Percentiles rank a stretch among this genome's conserved stretches.
Evolutionary conservation across 2,888 invertebrate species (phyloP).

Genomic region (Scelioninae gen. 2): DNA sequence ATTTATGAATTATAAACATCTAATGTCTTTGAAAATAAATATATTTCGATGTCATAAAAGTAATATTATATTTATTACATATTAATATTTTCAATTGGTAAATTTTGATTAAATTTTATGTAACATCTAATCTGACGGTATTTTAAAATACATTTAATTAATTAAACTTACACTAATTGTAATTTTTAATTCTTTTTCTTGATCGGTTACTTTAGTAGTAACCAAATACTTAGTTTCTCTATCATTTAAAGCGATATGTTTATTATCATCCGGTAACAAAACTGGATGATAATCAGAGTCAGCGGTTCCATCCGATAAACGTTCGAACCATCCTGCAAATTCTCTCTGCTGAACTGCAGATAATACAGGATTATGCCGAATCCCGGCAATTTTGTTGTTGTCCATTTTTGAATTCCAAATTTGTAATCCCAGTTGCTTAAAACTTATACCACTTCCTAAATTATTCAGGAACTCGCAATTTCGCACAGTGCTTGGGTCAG

Average conservation of each 20-base stretch:
- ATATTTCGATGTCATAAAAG: neutral
- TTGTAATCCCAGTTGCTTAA: constrained; percentile 90
- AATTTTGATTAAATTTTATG: no score
- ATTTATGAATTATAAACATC: neutral
- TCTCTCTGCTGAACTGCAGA: constrained; percentile 90
- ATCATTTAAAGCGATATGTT: constrained; percentile 79
- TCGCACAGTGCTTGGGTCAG: constrained; percentile 87
- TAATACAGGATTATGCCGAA: constrained; percentile 93
- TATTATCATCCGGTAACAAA: constrained; percentile 80
- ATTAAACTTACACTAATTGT: constrained; percentile 57
- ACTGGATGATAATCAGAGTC: constrained; percentile 86
- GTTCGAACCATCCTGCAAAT: constrained; percentile 93
- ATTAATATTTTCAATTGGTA: no score
- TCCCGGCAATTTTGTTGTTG: constrained; percentile 90
- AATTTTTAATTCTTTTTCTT: constrained; percentile 74
- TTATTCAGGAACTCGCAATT: constrained; percentile 91
- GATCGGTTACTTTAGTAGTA: constrained; percentile 81
- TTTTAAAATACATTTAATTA: no score
- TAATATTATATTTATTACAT: neutral
- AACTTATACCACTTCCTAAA: constrained; percentile 90
- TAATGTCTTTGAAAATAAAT: no score
- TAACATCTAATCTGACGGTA: no score
- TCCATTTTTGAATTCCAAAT: constrained; percentile 87
- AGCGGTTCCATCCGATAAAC: constrained; percentile 81
- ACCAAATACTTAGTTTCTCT: constrained; percentile 89